Conservation (phyloP, 2,797 vertebrate species). For the Pyrocephalus nanus region DNA sequence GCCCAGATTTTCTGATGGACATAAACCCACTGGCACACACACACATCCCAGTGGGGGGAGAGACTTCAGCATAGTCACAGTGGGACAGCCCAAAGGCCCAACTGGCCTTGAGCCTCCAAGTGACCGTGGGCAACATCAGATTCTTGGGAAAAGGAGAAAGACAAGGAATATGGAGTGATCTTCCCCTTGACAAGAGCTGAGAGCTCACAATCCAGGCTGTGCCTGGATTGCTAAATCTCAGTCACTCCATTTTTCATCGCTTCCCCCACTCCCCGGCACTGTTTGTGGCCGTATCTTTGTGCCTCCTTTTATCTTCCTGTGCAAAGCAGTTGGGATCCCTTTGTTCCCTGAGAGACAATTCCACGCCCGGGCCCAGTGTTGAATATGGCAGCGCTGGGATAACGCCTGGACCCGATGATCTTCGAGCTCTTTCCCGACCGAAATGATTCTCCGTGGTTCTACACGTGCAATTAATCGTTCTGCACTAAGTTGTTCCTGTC, state of each 20-base stretch:
- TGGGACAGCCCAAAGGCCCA: background rate
- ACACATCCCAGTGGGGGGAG: background rate
- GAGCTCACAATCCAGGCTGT: background rate
- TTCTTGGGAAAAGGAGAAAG: background rate
- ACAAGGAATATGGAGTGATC: background rate
- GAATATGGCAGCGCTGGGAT: background rate
- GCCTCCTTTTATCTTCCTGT: background rate
- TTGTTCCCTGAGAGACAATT: background rate
- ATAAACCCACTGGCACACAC: background rate
- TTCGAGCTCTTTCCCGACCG: background rate
- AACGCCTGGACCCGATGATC: background rate
- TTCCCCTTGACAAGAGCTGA: background rate
- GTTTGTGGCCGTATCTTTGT: background rate
- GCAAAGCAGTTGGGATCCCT: background rate
- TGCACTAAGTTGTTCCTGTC: background rate
- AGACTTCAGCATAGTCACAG: background rate
- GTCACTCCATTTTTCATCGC: rapidly evolving
- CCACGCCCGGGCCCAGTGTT: background rate
- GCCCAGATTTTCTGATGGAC: background rate
- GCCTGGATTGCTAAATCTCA: background rate
- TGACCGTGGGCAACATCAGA: background rate
- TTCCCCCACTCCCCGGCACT: background rate
- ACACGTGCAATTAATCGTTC: background rate
- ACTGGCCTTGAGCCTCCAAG: rapidly evolving
- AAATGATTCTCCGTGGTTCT: background rate